Percentiles rank a stretch among this genome's conserved stretches.
phyloP scores from a whole-genome alignment of 2,888 invertebrate species.

The Polylopha cassiicola region DNA sequence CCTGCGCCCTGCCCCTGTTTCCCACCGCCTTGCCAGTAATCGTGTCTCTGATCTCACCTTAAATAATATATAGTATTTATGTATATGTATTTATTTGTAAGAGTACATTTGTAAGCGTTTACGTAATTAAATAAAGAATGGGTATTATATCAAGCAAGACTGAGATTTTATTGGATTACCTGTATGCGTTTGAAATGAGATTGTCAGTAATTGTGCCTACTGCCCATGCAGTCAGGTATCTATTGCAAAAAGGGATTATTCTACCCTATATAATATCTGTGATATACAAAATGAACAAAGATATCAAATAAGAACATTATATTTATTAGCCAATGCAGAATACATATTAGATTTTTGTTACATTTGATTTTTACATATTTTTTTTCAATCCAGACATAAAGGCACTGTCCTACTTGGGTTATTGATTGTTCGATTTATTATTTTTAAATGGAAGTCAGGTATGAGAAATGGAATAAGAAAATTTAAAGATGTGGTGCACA shows the following conservation, averaged over 20 bases:
- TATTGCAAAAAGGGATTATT: too few relatives aligned
- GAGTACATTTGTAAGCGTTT: slow-evolving; percentile 50
- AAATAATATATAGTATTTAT: slow-evolving; percentile 23
- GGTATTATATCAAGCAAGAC: slow-evolving; percentile 39
- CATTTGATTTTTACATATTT: slow-evolving; percentile 15
- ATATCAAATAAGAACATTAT: slow-evolving; percentile 20
- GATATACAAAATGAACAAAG: slow-evolving; percentile 16
- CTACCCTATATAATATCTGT: too few relatives aligned
- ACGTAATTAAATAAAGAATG: slow-evolving; percentile 49
- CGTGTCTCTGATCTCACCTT: slow-evolving; percentile 8
- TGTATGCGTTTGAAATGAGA: too few relatives aligned
- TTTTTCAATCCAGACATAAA: slow-evolving; percentile 26
- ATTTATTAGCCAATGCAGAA: slow-evolving; percentile 21
- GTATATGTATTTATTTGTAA: slow-evolving; percentile 34
- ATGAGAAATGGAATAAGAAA: too few relatives aligned
- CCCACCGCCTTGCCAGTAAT: slow-evolving; percentile 9
- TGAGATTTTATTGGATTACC: too few relatives aligned
- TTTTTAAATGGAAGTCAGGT: not conserved
- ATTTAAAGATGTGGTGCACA: too few relatives aligned
- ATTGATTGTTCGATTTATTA: too few relatives aligned
- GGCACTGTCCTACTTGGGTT: too few relatives aligned
- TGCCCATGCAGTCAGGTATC: too few relatives aligned
- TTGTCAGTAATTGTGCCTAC: too few relatives aligned
- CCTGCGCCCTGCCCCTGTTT: slow-evolving; percentile 9
- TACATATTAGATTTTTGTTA: slow-evolving; percentile 11